Evolutionary conservation across 2,797 vertebrate species (phyloP), one percentile per base, ranked within the genome.

Genomic region (Pipistrellus pygmaeus): DNA sequence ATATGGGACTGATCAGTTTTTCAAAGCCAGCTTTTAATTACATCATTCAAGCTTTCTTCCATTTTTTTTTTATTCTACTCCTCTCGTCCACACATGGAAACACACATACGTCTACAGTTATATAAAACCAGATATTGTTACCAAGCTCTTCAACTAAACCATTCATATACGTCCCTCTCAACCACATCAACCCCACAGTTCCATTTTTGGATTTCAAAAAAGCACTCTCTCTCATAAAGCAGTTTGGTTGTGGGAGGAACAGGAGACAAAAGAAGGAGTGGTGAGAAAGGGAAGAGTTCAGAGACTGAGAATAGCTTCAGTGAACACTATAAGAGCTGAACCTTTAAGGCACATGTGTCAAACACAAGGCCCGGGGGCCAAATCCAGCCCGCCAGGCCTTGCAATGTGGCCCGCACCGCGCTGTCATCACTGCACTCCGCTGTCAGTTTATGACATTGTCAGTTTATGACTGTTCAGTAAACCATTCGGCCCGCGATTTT

Each of bases 11-110:
- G 6, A 55, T 15, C 23, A n/a, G 77, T 25, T 85, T 78, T 92
- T 68, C 44, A 94, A 86, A 92, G 27, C 13, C 46, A 88, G 35
- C 27, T 94, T n/a, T 91, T 66, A 48, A 80, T 73, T 78, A 48
- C 8, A 18, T 57, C 76, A 87, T 51, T 82, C 44, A 87, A 87
- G 32, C 14, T 88, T 69, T 51, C 84, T 88, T 60, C 15, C 75
- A 27, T 83, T 57, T 27, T 57, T 27, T 41, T 64, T 48, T 57
- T 90, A 44, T 41, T 90, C 48, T 66, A 18, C 32, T 85, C 17
- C 48, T 62, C 51, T 51, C 66, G 66, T 32, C 32, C 21, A 57
- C 32, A 68, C n/a, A n/a, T n/a, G n/a, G n/a, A n/a, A n/a, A n/a
- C n/a, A n/a, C n/a, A n/a, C 10, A 41, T 48, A 15, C 30, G 4